Evolutionary conservation across 2,888 invertebrate species (phyloP).

Genomic region (Argyra leucocephala): DNA sequence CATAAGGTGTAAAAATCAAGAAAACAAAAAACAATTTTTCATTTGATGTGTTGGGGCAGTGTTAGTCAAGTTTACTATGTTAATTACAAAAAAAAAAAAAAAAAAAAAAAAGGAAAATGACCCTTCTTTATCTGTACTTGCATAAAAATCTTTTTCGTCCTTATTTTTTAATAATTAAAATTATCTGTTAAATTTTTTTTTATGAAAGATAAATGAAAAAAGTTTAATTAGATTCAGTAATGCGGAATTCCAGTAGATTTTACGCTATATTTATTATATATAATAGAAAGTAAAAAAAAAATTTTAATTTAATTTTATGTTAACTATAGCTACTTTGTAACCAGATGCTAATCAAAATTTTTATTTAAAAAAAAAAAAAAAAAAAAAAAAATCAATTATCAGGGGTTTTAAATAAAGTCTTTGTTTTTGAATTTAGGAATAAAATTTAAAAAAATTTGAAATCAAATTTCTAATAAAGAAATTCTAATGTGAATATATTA

Average conservation of each 20-base stretch:
- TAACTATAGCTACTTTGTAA: not conserved
- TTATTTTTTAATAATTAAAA: slow-evolving; percentile 2
- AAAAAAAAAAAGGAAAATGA: not conserved
- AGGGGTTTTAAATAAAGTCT: too few relatives aligned
- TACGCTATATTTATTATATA: not conserved
- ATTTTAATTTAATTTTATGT: not conserved
- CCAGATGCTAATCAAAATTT: not conserved
- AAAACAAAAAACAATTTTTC: not conserved
- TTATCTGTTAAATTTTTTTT: not conserved
- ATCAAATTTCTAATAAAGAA: too few relatives aligned
- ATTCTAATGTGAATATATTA: too few relatives aligned
- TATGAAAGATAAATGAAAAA: not conserved
- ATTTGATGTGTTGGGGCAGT: not conserved
- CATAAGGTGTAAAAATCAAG: not conserved
- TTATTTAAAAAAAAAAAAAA: too few relatives aligned
- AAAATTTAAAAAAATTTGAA: too few relatives aligned
- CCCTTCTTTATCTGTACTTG: not conserved
- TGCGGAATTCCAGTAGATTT: not conserved
- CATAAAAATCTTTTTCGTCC: not conserved
- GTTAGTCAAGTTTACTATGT: not conserved
- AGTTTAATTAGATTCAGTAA: not conserved
- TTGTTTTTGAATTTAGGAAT: too few relatives aligned
- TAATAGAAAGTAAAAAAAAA: not conserved
- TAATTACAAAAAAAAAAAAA: not conserved
- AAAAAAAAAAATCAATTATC: not conserved